These are phyloP conservation scores for Podabrus alpinus DNA, from an alignment of 2,888 invertebrate genomes.

Conservation along the genomic window DNA sequence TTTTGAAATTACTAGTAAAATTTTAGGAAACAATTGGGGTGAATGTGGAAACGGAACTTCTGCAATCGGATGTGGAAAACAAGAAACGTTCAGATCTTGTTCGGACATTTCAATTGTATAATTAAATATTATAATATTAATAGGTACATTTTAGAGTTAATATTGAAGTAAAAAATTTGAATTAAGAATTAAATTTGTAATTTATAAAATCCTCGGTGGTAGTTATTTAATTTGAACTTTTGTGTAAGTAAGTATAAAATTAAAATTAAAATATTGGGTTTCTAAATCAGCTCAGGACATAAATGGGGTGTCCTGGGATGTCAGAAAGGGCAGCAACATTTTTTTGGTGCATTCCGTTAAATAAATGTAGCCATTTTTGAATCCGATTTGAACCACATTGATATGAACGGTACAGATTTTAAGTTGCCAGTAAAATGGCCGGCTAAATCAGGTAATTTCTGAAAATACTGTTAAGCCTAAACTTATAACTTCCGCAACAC, in stretches of 20 bases:
- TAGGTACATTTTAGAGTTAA: neutral
- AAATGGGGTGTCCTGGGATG: too few species aligned
- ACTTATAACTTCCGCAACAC: too few species aligned
- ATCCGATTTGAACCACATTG: too few species aligned
- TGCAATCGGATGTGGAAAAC: conserved; percentile 50
- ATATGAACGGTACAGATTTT: too few species aligned
- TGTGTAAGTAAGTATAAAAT: neutral
- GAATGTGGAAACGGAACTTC: conserved; percentile 47
- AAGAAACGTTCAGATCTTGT: conserved; percentile 53
- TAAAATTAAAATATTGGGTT: too few species aligned
- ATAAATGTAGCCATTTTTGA: too few species aligned
- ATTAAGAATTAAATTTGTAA: neutral
- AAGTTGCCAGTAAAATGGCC: too few species aligned
- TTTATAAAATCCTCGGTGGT: neutral
- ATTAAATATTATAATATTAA: neutral
- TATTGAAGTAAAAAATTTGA: neutral
- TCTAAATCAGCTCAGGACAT: too few species aligned
- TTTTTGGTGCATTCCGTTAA: too few species aligned
- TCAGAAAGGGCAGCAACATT: too few species aligned
- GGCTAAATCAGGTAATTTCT: too few species aligned
- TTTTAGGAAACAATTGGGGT: conserved; percentile 53
- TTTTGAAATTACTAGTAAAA: neutral
- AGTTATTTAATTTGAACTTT: neutral
- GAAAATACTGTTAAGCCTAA: too few species aligned
- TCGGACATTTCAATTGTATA: conserved; percentile 50